These are phyloP conservation scores for Ferrisia virgata DNA, from an alignment of 2,888 invertebrate species.

Conservation along the genomic window DNA sequence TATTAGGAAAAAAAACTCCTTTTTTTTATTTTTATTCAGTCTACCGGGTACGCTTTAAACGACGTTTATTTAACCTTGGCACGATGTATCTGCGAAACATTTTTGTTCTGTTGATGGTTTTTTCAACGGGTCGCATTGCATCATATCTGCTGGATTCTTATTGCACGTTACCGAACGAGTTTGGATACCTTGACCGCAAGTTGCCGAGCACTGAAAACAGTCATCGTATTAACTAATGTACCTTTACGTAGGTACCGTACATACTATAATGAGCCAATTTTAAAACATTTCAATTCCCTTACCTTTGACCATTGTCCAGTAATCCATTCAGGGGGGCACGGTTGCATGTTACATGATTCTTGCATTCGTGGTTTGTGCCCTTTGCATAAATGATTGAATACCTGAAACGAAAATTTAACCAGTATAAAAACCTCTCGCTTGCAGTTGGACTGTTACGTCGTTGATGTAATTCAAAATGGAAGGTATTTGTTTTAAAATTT, in stretches of 20 bases:
- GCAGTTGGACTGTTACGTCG: background rate
- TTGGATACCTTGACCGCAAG: slow-evolving; percentile 84
- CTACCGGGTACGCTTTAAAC: background rate
- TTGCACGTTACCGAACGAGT: slow-evolving; percentile 75
- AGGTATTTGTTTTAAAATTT: background rate
- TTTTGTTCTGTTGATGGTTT: slow-evolving; percentile 39
- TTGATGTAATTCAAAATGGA: background rate
- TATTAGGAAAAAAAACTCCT: background rate
- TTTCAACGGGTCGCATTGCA: slow-evolving; percentile 41
- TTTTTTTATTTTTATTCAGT: background rate
- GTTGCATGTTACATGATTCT: slow-evolving; percentile 78
- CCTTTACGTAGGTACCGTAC: background rate
- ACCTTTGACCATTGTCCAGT: slow-evolving; percentile 87
- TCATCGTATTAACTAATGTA: background rate
- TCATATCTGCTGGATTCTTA: slow-evolving; percentile 47
- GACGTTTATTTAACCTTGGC: slow-evolving; percentile 33
- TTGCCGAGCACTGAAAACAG: slow-evolving; percentile 77
- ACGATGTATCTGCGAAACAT: slow-evolving; percentile 37
- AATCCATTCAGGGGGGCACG: slow-evolving; percentile 82
- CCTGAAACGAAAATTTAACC: slow-evolving; percentile 39
- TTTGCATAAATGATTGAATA: slow-evolving; percentile 48
- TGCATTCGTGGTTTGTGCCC: slow-evolving; percentile 71
- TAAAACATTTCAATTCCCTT: slow-evolving; percentile 52
- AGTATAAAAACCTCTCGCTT: background rate
- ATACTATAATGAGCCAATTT: background rate